phyloP scores from a whole-genome alignment of 2,888 invertebrate genomes.

The Platycnemis pennipes region DNA sequence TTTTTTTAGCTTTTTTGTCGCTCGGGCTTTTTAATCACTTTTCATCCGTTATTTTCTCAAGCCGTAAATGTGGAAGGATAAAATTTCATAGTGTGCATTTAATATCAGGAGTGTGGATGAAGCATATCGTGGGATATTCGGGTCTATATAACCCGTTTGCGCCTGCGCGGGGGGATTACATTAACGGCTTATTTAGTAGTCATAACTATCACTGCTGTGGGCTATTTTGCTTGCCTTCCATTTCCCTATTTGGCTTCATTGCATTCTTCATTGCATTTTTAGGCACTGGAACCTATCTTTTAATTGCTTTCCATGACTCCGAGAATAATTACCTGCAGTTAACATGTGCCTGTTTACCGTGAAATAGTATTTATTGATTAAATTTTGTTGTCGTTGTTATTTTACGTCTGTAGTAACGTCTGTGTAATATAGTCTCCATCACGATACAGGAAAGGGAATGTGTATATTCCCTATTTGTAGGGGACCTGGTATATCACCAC shows the following conservation, averaged over 20 bases:
- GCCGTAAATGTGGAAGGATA: not conserved
- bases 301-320: not conserved
- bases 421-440: not conserved
- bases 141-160: not conserved
- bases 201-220: not conserved
- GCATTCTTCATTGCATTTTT: not conserved
- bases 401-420: too few relatives aligned
- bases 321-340: not conserved
- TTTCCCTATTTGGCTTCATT: not conserved
- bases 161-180: not conserved
- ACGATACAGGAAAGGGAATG: not conserved
- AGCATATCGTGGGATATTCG: not conserved
- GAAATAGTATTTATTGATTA: too few relatives aligned
- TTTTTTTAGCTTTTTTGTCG: not conserved
- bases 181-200: not conserved
- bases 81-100: not conserved
- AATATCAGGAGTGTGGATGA: not conserved
- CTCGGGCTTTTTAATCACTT: constrained; percentile 22
- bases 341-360: too few relatives aligned
- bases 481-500: not conserved
- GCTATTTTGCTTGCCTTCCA: not conserved
- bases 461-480: not conserved
- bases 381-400: too few relatives aligned
- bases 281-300: not conserved
- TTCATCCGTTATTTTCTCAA: constrained; percentile 35